Conservation (phyloP, 2,113 vertebrate species). For the Rhadina sibilatrix region DNA sequence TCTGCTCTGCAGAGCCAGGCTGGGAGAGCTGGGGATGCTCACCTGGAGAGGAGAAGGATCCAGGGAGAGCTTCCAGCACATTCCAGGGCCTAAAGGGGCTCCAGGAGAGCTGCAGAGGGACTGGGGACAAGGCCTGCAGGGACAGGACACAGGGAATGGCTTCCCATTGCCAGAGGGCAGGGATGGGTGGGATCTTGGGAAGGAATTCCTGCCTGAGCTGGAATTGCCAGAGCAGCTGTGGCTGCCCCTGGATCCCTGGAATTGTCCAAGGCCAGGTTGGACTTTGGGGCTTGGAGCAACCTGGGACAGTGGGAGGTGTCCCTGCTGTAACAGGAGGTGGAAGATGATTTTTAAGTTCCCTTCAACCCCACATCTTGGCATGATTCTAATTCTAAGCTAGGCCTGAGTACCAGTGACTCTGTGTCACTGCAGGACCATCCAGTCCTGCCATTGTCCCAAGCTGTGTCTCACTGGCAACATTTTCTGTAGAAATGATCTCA, state of each 20-base stretch:
- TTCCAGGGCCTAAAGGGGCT: no score
- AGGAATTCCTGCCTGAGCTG: not conserved
- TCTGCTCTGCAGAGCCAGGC: not conserved
- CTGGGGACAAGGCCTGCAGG: not conserved
- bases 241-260: not conserved
- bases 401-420: not conserved
- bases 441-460: rapidly evolving
- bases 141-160: not conserved
- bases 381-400: not conserved
- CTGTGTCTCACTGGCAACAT: rapidly evolving
- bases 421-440: no score
- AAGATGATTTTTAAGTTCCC: not conserved
- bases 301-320: rapidly evolving
- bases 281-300: rapidly evolving
- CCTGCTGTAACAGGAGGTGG: no score
- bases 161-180: not conserved
- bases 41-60: rapidly evolving
- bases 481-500: not conserved
- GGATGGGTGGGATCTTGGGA: not conserved
- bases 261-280: not conserved
- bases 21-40: not conserved
- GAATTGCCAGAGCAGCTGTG: not conserved
- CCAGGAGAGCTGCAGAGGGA: no score
- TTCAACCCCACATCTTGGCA: no score
- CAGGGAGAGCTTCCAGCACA: not conserved